Percentiles rank a stretch among this genome's conserved stretches.
Conservation (phyloP, 2,888 invertebrate species). For the Dichetophora obliterata region DNA sequence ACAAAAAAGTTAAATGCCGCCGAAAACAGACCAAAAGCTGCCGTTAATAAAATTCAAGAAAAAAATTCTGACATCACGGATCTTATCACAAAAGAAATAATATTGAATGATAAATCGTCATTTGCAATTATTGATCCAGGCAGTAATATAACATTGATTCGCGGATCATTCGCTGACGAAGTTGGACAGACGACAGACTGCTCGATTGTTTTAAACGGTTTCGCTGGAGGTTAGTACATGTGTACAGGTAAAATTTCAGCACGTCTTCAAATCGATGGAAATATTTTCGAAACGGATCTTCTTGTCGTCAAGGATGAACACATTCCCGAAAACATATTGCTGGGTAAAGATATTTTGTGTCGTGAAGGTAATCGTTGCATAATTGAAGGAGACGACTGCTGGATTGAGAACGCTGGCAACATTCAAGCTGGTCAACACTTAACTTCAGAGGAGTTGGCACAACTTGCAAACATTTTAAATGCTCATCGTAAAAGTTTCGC, state of each 20-base stretch:
- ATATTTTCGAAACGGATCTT: too few relatives aligned
- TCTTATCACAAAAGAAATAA: not conserved
- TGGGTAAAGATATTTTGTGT: too few relatives aligned
- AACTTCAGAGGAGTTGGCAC: not conserved
- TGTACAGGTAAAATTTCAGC: conserved; percentile 32
- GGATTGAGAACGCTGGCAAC: not conserved
- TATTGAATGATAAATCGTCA: not conserved
- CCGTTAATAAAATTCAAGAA: not conserved
- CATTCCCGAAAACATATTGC: too few relatives aligned
- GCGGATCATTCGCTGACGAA: conserved; percentile 33
- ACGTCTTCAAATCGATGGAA: too few relatives aligned
- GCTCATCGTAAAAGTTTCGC: too few relatives aligned
- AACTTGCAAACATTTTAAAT: not conserved
- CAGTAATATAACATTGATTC: too few relatives aligned
- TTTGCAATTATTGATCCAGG: too few relatives aligned
- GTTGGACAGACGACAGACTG: not conserved
- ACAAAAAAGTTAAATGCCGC: not conserved
- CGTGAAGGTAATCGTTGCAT: too few relatives aligned
- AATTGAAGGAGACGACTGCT: too few relatives aligned
- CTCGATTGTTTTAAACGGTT: conserved; percentile 33
- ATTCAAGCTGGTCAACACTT: not conserved
- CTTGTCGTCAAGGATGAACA: too few relatives aligned
- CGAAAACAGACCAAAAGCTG: not conserved
- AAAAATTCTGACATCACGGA: not conserved
- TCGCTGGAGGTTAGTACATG: conserved; percentile 40